Evolutionary conservation across 1,140 invertebrate genomes (phyloP), one percentile per base, ranked within the genome.

Genomic region (Amyelois transitella): DNA sequence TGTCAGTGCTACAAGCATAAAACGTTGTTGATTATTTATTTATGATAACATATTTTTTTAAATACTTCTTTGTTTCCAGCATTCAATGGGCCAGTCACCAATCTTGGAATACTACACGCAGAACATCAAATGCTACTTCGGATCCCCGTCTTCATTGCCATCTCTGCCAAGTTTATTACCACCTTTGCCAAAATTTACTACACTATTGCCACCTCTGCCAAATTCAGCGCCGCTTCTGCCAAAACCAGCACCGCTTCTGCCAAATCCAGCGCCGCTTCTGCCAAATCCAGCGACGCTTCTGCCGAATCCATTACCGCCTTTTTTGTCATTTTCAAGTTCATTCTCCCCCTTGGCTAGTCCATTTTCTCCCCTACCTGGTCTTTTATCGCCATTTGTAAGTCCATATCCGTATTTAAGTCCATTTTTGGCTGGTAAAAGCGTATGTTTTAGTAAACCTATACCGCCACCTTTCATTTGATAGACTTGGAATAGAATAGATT

Each of bases 401-500:
- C 45, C 45, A 3, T 21, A 1, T 5, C 45, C 18, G 2, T 20
- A 19, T 20, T 45, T 19, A 19, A 14, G 19, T 19, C 43, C 43
- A 18, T 45, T 45, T 10, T 6, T 45, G 14, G 1, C 43, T 1
- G 18, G 43, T 0, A 6, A 2, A 48, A n/a, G 14, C 21, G 4
- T 48, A 2, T 2, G 4, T 21, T 48, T 14, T 14, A 48, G 18
- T 12, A 48, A 48, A 21, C 38, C 47, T 4, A 53, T 48, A 7
- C 28, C 51, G 6, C 57, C 57, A 28, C 52, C 52, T 2, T 44
- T 44, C 6, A 44, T 53, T 21, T 53, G 43, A 52, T 38, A 17
- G 3, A 4, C 4, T n/a, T 38, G 5, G 8, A 38, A 8, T 14
- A 14, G 3, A 24, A 24, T 24, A 24, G 22, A 5, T 24, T 24